Evolutionary conservation across 2,113 vertebrate species (phyloP).

Genomic region (Echinops telfairi): DNA sequence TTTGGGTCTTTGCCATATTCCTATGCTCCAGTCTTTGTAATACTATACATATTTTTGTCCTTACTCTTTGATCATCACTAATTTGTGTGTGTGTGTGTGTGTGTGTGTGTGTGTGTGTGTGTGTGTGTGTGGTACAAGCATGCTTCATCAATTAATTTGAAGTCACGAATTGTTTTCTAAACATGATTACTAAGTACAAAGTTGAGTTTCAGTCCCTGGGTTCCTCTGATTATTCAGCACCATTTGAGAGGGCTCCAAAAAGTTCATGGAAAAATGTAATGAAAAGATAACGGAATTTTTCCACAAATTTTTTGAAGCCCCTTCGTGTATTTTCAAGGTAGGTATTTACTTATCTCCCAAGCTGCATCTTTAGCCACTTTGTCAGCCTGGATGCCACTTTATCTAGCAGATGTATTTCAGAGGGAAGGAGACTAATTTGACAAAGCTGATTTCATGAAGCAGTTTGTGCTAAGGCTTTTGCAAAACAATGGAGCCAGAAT

Average conservation of each 20-base stretch:
- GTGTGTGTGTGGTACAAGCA: neutral
- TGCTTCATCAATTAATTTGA: neutral
- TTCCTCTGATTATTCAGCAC: neutral
- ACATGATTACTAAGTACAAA: neutral
- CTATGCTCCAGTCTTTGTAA: neutral
- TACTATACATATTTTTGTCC: neutral
- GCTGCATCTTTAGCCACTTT: neutral
- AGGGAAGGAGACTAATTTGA: neutral
- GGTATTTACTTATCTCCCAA: neutral
- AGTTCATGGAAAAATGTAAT: no score
- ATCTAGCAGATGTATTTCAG: neutral
- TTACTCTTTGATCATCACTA: neutral
- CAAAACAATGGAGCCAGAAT: neutral
- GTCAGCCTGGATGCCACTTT: neutral
- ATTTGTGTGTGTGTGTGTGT: no score
- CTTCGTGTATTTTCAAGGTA: neutral
- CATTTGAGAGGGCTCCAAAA: no score
- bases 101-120: no score
- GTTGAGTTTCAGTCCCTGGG: neutral
- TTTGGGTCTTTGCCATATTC: neutral
- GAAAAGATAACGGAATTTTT: no score
- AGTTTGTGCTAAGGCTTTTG: constrained; percentile 37
- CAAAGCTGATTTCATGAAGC: neutral
- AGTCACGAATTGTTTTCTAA: neutral
- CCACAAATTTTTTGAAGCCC: neutral